phyloP scores from a whole-genome alignment of 2,797 vertebrate species.

The Sebastes ruberrimus region DNA sequence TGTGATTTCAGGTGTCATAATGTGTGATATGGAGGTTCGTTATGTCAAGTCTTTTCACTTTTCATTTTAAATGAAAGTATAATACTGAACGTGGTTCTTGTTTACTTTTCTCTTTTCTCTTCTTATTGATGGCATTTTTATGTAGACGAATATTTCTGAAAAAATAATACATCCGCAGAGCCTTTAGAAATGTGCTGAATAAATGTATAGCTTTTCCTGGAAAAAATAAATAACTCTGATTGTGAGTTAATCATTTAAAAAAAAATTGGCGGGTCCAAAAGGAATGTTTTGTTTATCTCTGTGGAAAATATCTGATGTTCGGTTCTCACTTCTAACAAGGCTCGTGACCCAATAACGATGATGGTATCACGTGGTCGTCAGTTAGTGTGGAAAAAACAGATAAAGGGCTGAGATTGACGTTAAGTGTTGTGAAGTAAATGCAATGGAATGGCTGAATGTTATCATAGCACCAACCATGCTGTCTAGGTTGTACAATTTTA shows the following conservation, averaged over 20 bases:
- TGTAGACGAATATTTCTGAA: not conserved
- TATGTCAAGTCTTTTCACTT: slow-evolving; percentile 17
- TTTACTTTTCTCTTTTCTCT: not conserved
- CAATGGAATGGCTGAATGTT: not conserved
- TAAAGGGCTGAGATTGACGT: no score
- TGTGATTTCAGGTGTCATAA: slow-evolving; percentile 28
- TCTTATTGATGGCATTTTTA: not conserved
- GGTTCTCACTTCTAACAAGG: no score
- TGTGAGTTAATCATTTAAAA: not conserved
- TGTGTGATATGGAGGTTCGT: not conserved
- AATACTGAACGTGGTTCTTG: not conserved
- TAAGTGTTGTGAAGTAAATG: no score
- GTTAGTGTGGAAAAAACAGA: no score
- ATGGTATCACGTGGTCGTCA: no score
- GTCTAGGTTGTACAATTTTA: not conserved
- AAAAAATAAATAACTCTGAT: not conserved
- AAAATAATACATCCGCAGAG: not conserved
- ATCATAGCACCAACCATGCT: not conserved
- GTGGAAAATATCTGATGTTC: no score
- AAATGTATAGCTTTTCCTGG: not conserved
- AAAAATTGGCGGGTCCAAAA: not conserved
- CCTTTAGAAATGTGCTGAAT: not conserved
- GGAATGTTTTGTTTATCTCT: no score
- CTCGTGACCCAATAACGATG: no score
- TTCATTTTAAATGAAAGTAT: not conserved